Conservation (phyloP, 2,113 vertebrate species). For the Sminthopsis crassicaudata region DNA sequence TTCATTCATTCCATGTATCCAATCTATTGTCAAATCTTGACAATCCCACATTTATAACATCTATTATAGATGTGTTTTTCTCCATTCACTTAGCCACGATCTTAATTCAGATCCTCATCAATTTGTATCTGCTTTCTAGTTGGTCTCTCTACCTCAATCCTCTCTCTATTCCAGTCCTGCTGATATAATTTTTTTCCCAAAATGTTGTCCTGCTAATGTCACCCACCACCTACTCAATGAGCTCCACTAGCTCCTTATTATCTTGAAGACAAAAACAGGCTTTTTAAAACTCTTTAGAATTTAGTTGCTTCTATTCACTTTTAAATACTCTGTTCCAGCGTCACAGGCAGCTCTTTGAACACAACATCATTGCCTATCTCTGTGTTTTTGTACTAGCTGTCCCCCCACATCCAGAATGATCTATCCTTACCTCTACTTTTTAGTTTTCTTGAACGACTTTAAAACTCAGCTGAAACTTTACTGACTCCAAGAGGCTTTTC, state of each 20-base stretch:
- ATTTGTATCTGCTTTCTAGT: too few species aligned
- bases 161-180: neutral
- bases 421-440: neutral
- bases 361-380: neutral
- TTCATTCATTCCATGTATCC: neutral
- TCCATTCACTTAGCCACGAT: neutral
- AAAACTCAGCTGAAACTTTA: neutral
- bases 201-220: neutral
- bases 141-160: neutral
- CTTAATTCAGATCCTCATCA: neutral
- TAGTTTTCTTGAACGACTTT: neutral
- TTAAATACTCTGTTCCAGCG: neutral
- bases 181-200: too few species aligned
- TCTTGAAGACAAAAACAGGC: neutral
- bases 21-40: neutral
- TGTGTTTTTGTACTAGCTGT: neutral
- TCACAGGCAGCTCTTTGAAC: neutral
- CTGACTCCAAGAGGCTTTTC: neutral
- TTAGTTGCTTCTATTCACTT: neutral
- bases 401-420: too few species aligned
- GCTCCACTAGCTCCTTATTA: neutral
- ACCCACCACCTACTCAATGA: neutral
- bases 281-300: neutral
- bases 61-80: neutral
- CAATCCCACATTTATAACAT: neutral